These are phyloP conservation scores for Petrolisthes manimaculis DNA, from an alignment of 2,888 invertebrate species.

Conservation along the genomic window DNA sequence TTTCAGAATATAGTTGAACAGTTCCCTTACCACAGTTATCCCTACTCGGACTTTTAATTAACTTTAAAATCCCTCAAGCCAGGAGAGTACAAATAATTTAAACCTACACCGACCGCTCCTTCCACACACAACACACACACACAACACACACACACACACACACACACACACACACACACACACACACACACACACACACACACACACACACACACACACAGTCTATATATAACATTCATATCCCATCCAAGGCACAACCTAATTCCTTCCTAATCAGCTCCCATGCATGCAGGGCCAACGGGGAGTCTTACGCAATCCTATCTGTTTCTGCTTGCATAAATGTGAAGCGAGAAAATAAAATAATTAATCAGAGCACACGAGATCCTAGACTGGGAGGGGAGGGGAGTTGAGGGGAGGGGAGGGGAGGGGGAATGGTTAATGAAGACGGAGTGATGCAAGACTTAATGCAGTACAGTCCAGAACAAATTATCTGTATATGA, in stretches of 20 bases:
- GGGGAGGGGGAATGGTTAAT: neutral
- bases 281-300: neutral
- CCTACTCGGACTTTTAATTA: too few species aligned
- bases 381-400: neutral
- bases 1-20: too few species aligned
- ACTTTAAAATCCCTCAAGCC: too few species aligned
- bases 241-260: neutral
- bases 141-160: constrained; percentile 1
- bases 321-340: neutral
- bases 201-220: constrained; percentile 1
- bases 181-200: constrained; percentile 1
- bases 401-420: neutral
- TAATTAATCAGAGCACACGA: constrained; percentile 19
- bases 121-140: neutral
- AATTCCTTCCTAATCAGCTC: constrained; percentile 18
- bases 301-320: neutral
- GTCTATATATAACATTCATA: neutral
- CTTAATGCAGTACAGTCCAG: too few species aligned
- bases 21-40: too few species aligned
- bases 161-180: constrained; percentile 1
- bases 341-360: constrained; percentile 23
- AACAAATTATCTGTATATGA: too few species aligned
- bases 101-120: too few species aligned
- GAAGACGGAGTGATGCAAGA: neutral
- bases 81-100: too few species aligned